phyloP scores from a whole-genome alignment of 2,888 invertebrate species.

The Seira musarum region DNA sequence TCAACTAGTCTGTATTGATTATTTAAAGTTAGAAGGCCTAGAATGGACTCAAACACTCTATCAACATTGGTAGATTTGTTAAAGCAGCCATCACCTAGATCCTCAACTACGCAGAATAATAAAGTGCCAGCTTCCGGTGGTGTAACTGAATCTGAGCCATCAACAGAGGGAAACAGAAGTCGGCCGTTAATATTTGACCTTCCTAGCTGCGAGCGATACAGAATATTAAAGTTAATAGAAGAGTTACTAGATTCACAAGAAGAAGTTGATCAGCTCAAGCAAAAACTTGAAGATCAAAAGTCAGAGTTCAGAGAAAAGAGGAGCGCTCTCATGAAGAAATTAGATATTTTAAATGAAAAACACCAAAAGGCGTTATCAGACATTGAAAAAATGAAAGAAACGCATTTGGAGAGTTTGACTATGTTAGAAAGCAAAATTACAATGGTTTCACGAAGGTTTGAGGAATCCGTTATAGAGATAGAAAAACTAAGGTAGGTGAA shows the following conservation, averaged over 20 bases:
- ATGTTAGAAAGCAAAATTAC: slow-evolving; percentile 45
- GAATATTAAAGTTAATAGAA: slow-evolving; percentile 57
- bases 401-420: slow-evolving; percentile 32
- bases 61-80: slow-evolving; percentile 26
- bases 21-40: not conserved
- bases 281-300: slow-evolving; percentile 34
- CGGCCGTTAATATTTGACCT: slow-evolving; percentile 55
- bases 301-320: slow-evolving; percentile 37
- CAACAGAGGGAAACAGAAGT: not conserved
- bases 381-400: slow-evolving; percentile 36
- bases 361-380: slow-evolving; percentile 35
- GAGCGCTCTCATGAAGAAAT: slow-evolving; percentile 47
- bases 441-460: slow-evolving; percentile 44
- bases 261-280: slow-evolving; percentile 41
- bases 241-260: slow-evolving; percentile 60
- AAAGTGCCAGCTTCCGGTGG: not conserved
- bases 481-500: slow-evolving; percentile 30
- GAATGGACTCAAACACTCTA: slow-evolving; percentile 27
- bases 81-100: not conserved
- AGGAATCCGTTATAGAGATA: slow-evolving; percentile 39
- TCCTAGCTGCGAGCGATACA: slow-evolving; percentile 56
- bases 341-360: slow-evolving; percentile 53
- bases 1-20: not conserved
- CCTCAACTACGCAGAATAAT: not conserved
- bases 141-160: not conserved